A percentile compares a stretch with the other conserved stretches of the same genome.
These are phyloP conservation scores for Lethenteron reissneri DNA, from an alignment of 2,113 vertebrate genomes.

Conservation along the genomic window DNA sequence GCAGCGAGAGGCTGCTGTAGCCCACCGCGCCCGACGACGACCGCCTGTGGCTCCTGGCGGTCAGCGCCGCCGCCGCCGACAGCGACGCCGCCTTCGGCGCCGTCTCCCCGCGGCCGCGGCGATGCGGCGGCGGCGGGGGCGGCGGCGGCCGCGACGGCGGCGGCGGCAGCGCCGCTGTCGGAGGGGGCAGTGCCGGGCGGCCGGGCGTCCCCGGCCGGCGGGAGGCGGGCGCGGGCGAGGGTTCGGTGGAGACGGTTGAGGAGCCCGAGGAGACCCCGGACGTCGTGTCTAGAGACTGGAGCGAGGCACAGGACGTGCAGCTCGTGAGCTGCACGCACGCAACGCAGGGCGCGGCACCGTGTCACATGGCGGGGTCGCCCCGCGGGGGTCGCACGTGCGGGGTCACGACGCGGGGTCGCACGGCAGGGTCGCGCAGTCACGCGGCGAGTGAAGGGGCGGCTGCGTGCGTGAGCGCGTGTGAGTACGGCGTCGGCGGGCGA, in stretches of 20 bases:
- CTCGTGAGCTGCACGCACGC: too few relatives aligned
- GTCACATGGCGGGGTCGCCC: too few relatives aligned
- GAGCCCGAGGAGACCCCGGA: slow-evolving; percentile 4
- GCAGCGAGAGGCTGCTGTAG: slow-evolving; percentile 15
- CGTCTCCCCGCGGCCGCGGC: slow-evolving; percentile 11
- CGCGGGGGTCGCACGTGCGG: too few relatives aligned
- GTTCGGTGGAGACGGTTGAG: background rate
- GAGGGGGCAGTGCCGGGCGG: slow-evolving; percentile 5
- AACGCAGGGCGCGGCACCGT: too few relatives aligned
- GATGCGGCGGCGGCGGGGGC: slow-evolving; percentile 20
- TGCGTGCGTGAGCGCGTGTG: too few relatives aligned
- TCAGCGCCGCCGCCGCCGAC: slow-evolving; percentile 20
- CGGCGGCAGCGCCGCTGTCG: background rate
- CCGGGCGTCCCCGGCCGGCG: background rate
- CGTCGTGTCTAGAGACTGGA: slow-evolving; percentile 4
- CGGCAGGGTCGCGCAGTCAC: too few relatives aligned
- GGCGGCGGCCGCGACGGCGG: slow-evolving; percentile 10
- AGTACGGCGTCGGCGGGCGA: too few relatives aligned
- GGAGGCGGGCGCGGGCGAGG: background rate
- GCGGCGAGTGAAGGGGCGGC: too few relatives aligned
- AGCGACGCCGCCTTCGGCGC: slow-evolving; percentile 7
- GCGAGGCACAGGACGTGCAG: background rate
- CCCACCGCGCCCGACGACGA: background rate
- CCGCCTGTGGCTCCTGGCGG: background rate
- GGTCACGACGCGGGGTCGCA: too few relatives aligned